A percentile compares a stretch with the other conserved stretches of the same genome.
Evolutionary conservation across 2,113 vertebrate genomes (phyloP).

Genomic region (Microcebus ravelobensis): DNA sequence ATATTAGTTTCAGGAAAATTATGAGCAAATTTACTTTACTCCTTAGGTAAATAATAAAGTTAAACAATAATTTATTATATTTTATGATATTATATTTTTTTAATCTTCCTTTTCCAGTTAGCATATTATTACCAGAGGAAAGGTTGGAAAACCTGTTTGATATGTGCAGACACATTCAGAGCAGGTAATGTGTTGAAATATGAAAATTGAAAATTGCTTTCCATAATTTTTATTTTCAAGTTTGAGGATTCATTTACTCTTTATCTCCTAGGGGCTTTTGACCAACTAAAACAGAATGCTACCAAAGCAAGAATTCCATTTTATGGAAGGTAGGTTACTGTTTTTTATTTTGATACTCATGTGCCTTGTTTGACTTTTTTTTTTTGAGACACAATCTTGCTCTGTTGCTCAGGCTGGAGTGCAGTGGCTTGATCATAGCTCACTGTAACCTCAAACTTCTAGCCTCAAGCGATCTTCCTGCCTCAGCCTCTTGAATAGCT

Average conservation of each 20-base stretch:
- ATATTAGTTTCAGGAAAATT: slow-evolving; percentile 27
- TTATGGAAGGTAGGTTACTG: slow-evolving; percentile 94
- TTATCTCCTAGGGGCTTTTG: slow-evolving; percentile 94
- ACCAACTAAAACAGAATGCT: slow-evolving; percentile 99
- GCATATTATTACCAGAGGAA: slow-evolving; percentile 99
- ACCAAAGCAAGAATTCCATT: slow-evolving; percentile 99
- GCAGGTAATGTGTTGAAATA: slow-evolving; percentile 88
- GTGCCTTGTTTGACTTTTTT: background rate
- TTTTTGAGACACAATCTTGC: background rate
- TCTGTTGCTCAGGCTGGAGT: no score
- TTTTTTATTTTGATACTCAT: slow-evolving; percentile 25
- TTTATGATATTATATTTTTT: slow-evolving; percentile 60
- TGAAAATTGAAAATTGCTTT: slow-evolving; percentile 50
- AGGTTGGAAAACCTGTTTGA: slow-evolving; percentile 99
- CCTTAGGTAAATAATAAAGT: slow-evolving; percentile 32
- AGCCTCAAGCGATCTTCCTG: no score
- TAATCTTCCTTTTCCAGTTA: slow-evolving; percentile 87
- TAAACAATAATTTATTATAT: background rate
- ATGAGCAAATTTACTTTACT: slow-evolving; percentile 15
- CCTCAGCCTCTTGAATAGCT: no score
- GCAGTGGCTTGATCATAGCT: no score
- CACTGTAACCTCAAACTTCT: no score
- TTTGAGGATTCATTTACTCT: slow-evolving; percentile 61
- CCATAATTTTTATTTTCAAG: slow-evolving; percentile 37
- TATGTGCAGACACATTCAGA: slow-evolving; percentile 99